Conservation (phyloP, 1,140 invertebrate species). For the Drosophila pandora region DNA sequence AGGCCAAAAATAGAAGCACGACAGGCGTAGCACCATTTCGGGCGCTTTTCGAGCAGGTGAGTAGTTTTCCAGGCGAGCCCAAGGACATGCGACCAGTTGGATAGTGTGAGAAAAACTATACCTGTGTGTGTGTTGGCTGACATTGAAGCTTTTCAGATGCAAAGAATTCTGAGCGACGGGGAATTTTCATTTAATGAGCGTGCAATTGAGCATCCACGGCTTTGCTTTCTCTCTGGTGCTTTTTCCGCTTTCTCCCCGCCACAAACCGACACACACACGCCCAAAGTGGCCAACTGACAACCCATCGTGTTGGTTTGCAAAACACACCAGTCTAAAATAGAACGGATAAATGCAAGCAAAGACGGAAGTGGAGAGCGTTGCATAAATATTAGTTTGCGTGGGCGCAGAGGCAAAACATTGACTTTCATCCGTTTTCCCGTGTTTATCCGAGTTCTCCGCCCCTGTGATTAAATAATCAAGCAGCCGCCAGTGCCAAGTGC, state of each 20-base stretch:
- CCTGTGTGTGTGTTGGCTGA: constrained; percentile 29
- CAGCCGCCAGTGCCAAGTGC: constrained; percentile 43
- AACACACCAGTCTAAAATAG: constrained; percentile 35
- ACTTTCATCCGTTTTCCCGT: constrained; percentile 46
- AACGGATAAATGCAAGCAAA: constrained; percentile 53
- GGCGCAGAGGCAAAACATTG: constrained; percentile 53
- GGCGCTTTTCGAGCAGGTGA: constrained; percentile 58
- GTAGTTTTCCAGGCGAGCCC: constrained; percentile 47
- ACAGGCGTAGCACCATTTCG: constrained; percentile 43
- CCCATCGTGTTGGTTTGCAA: constrained; percentile 3
- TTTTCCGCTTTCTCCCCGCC: constrained; percentile 54
- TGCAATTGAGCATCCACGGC: constrained; percentile 59
- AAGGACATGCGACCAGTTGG: constrained; percentile 50
- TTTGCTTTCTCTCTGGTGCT: constrained; percentile 72
- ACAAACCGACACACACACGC: constrained; percentile 9
- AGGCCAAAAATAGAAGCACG: constrained; percentile 68
- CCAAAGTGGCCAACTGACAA: not conserved
- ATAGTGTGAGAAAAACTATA: constrained; percentile 15
- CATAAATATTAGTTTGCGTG: constrained; percentile 63
- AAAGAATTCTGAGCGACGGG: constrained; percentile 19
- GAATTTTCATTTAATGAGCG: constrained; percentile 38
- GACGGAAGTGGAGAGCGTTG: constrained; percentile 70
- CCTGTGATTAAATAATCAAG: constrained; percentile 65
- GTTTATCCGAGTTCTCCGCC: constrained; percentile 17
- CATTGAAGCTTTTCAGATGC: constrained; percentile 28